Evolutionary conservation across 2,113 vertebrate genomes (phyloP), one percentile per base, ranked within the genome.

Genomic region (Nycticorax nycticorax): DNA sequence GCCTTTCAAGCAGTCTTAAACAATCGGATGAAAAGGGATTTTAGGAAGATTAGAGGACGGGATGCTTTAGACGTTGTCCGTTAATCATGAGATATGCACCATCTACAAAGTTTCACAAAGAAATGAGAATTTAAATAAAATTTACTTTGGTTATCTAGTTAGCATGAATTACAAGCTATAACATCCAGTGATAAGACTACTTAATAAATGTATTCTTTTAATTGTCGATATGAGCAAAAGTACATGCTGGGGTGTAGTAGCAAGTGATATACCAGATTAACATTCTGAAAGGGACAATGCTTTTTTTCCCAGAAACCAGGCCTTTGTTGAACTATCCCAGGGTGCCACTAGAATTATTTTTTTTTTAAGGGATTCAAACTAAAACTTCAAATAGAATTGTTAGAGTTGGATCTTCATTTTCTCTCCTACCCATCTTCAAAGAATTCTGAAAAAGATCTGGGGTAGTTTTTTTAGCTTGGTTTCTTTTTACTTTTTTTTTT

Each of bases 1-100:
- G 98, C 98, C 98, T 99, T 99, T 99, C 99, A 99, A 98, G 99
- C 99, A 98, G 99, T 99, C 99, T 99, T 99, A 99, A 99, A 99
- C 99, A 99, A 99, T 99, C 97, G 98, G 99, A 99, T 99, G 99
- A 99, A 99, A 99, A 98, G 99, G 99, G 99, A 99, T 99, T 99
- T 99, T 99, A 99, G 99, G 98, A 99, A 99, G 99, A 99, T 99
- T 99, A 99, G 99, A 99, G 98, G 98, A 98, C 81, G 98, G 98
- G 98, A 99, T 98, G 98, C 99, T 99, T 99, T 98, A 98, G 99
- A 99, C 98, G 98, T 99, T 99, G 99, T 99, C 99, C 99, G 98
- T 98, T 98, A 99, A 99, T 99, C 99, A 99, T 99, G 98, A 99
- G 98, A 99, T 99, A 99, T 96, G 94, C 96, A 95, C 97, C 97